Conservation (phyloP, 2,113 vertebrate species). For the Plectropomus leopardus region DNA sequence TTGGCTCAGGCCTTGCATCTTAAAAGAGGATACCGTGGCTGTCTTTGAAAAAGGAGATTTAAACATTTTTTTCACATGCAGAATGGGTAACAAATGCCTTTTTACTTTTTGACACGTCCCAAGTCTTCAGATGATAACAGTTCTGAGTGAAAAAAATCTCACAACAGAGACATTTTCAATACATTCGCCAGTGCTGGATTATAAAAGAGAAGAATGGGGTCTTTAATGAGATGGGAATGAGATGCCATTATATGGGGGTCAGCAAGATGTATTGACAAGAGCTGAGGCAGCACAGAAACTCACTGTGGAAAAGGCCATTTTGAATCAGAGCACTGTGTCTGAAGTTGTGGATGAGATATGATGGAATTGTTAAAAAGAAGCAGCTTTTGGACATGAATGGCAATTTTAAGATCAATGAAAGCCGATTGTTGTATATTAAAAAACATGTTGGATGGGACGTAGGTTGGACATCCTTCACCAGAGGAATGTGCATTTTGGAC, state of each 20-base stretch:
- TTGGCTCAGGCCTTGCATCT: conserved; percentile 18
- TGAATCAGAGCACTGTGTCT: not conserved
- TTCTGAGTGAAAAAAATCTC: not conserved
- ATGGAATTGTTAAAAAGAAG: conserved; percentile 10
- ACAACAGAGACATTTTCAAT: not conserved
- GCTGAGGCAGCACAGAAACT: conserved; percentile 28
- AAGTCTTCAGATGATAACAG: not conserved
- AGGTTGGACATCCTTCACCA: conserved; percentile 24
- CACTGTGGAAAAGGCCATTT: conserved; percentile 9
- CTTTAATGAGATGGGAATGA: conserved; percentile 52
- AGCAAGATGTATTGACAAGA: conserved; percentile 46
- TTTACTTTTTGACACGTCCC: not conserved
- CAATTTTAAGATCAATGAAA: conserved; percentile 40
- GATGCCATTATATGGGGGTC: conserved; percentile 38
- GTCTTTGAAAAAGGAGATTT: not conserved
- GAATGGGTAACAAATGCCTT: not conserved
- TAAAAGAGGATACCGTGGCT: conserved; percentile 16
- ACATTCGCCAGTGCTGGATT: conserved; percentile 4
- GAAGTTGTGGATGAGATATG: conserved; percentile 9
- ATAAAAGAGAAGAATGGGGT: conserved; percentile 40
- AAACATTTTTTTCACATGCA: not conserved
- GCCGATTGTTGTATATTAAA: conserved; percentile 10
- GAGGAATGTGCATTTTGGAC: conserved; percentile 41
- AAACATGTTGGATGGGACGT: conserved; percentile 7
- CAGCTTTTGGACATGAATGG: conserved; percentile 15